Conservation (phyloP, 2,113 vertebrate genomes). For the Cavia porcellus region DNA sequence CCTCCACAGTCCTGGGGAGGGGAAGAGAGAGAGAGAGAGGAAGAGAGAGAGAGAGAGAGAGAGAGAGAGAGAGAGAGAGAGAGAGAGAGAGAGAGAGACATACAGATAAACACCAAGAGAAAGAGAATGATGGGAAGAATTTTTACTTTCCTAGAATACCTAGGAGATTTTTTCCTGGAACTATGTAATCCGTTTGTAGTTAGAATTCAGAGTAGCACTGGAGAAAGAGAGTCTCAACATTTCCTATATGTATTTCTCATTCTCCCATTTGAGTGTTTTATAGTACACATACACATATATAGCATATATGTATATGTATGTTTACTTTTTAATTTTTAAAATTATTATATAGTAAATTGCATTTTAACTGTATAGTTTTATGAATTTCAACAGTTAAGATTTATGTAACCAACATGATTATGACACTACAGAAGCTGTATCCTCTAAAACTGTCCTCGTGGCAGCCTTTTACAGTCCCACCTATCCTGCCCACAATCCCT, state of each 20-base stretch:
- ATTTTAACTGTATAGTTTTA: neutral
- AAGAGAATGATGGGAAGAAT: neutral
- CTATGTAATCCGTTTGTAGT: neutral
- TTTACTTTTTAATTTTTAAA: neutral
- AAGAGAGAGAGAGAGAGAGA: neutral
- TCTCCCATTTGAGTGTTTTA: neutral
- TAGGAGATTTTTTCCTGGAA: neutral
- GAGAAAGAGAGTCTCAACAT: neutral
- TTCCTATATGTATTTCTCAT: neutral
- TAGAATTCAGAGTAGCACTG: neutral
- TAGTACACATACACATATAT: neutral
- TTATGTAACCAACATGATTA: neutral
- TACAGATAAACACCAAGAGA: neutral
- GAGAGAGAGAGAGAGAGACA: neutral
- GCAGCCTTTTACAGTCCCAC: neutral
- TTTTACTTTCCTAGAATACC: neutral
- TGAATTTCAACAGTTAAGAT: neutral
- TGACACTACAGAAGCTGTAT: neutral
- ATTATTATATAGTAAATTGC: neutral
- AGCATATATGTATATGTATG: neutral
- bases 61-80: neutral
- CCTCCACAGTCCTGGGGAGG: too few relatives aligned
- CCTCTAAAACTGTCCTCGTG: neutral
- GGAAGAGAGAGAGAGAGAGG: neutral
- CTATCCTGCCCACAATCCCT: fast-evolving